phyloP scores from a whole-genome alignment of 1,140 invertebrate species.

The Cyclargus thomasi region DNA sequence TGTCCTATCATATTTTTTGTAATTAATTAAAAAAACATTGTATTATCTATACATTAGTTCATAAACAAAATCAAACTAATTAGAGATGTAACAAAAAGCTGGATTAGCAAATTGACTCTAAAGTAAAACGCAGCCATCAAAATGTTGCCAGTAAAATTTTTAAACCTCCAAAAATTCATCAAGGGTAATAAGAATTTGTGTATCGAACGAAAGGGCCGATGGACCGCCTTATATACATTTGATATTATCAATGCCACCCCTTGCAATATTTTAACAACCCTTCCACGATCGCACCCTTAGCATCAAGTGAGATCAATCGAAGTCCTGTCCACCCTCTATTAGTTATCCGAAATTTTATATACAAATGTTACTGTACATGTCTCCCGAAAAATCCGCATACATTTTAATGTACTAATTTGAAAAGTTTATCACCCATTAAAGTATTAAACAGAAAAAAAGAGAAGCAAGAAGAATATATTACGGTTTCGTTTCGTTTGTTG shows the following conservation, averaged over 20 bases:
- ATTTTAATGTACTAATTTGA: too few relatives aligned
- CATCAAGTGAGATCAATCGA: slow-evolving; percentile 53
- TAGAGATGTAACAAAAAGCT: too few relatives aligned
- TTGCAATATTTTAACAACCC: slow-evolving; percentile 66
- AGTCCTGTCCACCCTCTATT: slow-evolving; percentile 58
- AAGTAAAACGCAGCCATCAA: not conserved
- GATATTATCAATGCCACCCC: slow-evolving; percentile 46
- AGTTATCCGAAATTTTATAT: slow-evolving; percentile 46
- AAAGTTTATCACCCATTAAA: too few relatives aligned
- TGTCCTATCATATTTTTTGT: not conserved
- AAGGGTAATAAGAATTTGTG: slow-evolving; percentile 8
- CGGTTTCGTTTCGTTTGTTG: too few relatives aligned
- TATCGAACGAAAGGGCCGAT: slow-evolving; percentile 16
- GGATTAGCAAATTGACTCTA: not conserved
- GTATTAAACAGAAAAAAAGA: too few relatives aligned
- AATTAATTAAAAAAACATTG: not conserved
- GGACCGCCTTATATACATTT: slow-evolving; percentile 38
- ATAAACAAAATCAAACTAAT: too few relatives aligned
- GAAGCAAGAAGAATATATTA: too few relatives aligned
- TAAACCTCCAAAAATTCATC: slow-evolving; percentile 5
- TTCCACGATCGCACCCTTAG: slow-evolving; percentile 48
- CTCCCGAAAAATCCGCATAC: not conserved
- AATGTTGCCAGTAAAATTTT: not conserved
- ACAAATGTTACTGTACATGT: slow-evolving; percentile 22
- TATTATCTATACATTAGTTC: not conserved